Percentiles rank a stretch among this genome's conserved stretches.
Conservation (phyloP, 1,140 invertebrate genomes). For the Episyrphus balteatus region DNA sequence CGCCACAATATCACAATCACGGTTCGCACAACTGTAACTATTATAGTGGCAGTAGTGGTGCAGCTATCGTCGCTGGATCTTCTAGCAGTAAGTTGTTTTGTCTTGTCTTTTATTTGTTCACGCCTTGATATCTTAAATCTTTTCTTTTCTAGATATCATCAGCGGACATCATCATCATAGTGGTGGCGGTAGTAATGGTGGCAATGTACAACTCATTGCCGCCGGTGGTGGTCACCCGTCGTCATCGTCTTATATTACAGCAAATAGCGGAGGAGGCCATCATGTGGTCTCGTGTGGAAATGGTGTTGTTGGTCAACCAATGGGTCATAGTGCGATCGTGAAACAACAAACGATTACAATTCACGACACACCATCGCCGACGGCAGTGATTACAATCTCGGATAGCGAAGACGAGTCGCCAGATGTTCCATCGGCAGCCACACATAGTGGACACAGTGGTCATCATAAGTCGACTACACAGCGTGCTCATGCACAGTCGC, state of each 20-base stretch:
- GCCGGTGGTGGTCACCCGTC: constrained; percentile 7
- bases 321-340: constrained; percentile 19
- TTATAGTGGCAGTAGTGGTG: constrained; percentile 12
- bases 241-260: constrained; percentile 21
- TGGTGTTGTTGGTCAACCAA: not conserved
- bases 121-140: not conserved
- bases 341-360: constrained; percentile 66
- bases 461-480: constrained; percentile 21
- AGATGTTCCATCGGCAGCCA: constrained; percentile 33
- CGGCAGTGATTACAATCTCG: constrained; percentile 91
- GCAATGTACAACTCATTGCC: constrained; percentile 9
- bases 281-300: constrained; percentile 1
- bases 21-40: constrained; percentile 33
- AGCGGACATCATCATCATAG: constrained; percentile 26
- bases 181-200: constrained; percentile 3
- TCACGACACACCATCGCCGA: constrained; percentile 83
- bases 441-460: constrained; percentile 24
- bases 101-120: not conserved
- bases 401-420: constrained; percentile 85
- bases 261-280: constrained; percentile 11
- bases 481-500: constrained; percentile 37
- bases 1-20: constrained; percentile 26
- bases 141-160: constrained; percentile 19
- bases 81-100: constrained; percentile 18
- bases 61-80: constrained; percentile 21